Evolutionary conservation across 2,888 invertebrate species (phyloP), one percentile per base, ranked within the genome.

Genomic region (Drosophila eohydei): DNA sequence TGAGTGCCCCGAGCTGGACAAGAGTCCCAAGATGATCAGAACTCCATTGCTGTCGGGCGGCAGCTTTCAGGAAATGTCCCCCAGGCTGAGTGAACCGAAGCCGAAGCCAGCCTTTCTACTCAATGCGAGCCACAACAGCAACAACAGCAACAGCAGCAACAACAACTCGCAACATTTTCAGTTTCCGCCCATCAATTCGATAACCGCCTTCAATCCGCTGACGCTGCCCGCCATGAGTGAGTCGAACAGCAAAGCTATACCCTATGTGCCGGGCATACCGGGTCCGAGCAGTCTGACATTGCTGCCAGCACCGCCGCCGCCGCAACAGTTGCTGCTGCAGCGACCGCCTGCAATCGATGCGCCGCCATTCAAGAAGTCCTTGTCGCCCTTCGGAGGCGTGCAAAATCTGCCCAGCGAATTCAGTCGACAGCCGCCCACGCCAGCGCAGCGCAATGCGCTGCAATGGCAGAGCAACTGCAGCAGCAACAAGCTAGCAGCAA

Each of bases 231-330:
- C 94, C 12, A 90, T 94, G 32, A 60, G 70, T 94, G 54, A 54
- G 40, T n/a, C 54, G 16, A 90, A 93, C 73, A 12, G 14, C 66
- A 96, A 96, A 91, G 93, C 96, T n/a, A 96, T 97, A 88, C 96
- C 97, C 0, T 96, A 96, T 91, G 97, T 97, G 12, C 97, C 97
- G 7, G 97, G 97, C 14, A 97, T 97, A 92, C 97, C 97, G 0
- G 97, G 97, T 11, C 97, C 97, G 4, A 95, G 95, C 38, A 82
- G 74, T 16, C 92, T 95, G 32, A 88, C 90, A 7, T 83, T 92
- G 58, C 59, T 92, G 30, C 90, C 90, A 2, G 90, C 94, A 46
- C 94, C 90, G 2, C 90, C 94, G 48, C 94, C 93, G 58, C 88
- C 93, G n/a, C 90, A 88, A 40, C 60, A 89, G 57, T 89, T 90